A percentile compares a stretch with the other conserved stretches of the same genome.
These are phyloP conservation scores for Steinernema feltiae DNA, from an alignment of 1,140 invertebrate genomes.

Conservation along the genomic window DNA sequence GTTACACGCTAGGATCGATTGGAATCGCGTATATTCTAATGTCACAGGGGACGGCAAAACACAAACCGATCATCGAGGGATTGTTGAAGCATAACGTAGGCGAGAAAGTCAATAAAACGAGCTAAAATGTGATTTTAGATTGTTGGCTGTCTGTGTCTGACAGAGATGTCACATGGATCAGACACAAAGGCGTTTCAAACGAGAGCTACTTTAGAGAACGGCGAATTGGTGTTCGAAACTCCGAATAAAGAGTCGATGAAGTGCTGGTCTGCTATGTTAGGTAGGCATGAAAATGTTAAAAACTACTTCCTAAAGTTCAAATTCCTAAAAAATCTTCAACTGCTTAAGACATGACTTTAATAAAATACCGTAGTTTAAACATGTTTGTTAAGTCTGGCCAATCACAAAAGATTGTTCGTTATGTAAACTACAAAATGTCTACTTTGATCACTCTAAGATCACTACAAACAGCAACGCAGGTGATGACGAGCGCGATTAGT, in stretches of 20 bases:
- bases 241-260: constrained; percentile 89
- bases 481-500: too few relatives aligned
- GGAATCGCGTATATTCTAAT: constrained; percentile 29
- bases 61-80: constrained; percentile 56
- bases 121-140: constrained; percentile 60
- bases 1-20: neutral
- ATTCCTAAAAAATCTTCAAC: too few relatives aligned
- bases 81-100: constrained; percentile 64
- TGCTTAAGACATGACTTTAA: too few relatives aligned
- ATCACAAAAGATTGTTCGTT: too few relatives aligned
- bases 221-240: constrained; percentile 80
- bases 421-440: too few relatives aligned
- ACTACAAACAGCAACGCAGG: too few relatives aligned
- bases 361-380: too few relatives aligned
- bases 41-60: constrained; percentile 20
- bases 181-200: constrained; percentile 85
- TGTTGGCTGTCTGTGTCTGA: constrained; percentile 77
- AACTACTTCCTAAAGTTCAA: too few relatives aligned
- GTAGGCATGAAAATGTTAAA: too few relatives aligned
- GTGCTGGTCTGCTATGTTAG: constrained; percentile 85
- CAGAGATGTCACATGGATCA: constrained; percentile 85
- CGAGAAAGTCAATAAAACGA: neutral
- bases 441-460: too few relatives aligned
- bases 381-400: too few relatives aligned
- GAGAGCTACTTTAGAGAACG: constrained; percentile 76